Percentiles rank a stretch among this genome's conserved stretches.
These are phyloP conservation scores for Ectropis crepuscularia DNA, from an alignment of 2,888 invertebrate species.

Conservation along the genomic window DNA sequence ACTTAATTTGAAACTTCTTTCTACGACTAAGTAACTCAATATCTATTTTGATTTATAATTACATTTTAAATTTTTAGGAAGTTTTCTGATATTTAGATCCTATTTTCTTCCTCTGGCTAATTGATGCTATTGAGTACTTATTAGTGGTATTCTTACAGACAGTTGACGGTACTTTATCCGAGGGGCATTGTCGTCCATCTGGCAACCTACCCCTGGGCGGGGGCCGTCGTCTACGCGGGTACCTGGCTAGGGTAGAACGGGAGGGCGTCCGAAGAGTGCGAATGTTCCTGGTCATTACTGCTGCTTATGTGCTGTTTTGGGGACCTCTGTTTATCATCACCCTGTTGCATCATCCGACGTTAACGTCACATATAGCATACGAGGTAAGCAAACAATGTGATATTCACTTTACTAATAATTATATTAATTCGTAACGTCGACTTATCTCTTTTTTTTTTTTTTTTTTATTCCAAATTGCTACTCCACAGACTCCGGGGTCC, in stretches of 20 bases:
- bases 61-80: too few species aligned
- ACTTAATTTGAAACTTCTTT: too few species aligned
- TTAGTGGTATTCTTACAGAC: slow-evolving; percentile 58
- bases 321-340: slow-evolving; percentile 95
- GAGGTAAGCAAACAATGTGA: slow-evolving; percentile 80
- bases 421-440: too few species aligned
- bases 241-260: slow-evolving; percentile 90
- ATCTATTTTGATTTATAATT: too few species aligned
- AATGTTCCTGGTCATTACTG: slow-evolving; percentile 93
- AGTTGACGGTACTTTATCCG: slow-evolving; percentile 72
- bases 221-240: slow-evolving; percentile 90
- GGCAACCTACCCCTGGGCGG: slow-evolving; percentile 85
- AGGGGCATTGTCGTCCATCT: slow-evolving; percentile 64
- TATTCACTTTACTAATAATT: too few species aligned
- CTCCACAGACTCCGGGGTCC: too few species aligned
- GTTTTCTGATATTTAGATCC: neutral
- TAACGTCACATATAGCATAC: slow-evolving; percentile 89
- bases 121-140: neutral
- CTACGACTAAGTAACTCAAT: too few species aligned
- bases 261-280: slow-evolving; percentile 93
- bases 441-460: too few species aligned
- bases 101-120: slow-evolving; percentile 2
- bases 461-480: too few species aligned
- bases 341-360: slow-evolving; percentile 89
- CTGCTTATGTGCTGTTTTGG: slow-evolving; percentile 95